Conservation (phyloP, 2,888 invertebrate genomes). For the Amphiduros pacificus region DNA sequence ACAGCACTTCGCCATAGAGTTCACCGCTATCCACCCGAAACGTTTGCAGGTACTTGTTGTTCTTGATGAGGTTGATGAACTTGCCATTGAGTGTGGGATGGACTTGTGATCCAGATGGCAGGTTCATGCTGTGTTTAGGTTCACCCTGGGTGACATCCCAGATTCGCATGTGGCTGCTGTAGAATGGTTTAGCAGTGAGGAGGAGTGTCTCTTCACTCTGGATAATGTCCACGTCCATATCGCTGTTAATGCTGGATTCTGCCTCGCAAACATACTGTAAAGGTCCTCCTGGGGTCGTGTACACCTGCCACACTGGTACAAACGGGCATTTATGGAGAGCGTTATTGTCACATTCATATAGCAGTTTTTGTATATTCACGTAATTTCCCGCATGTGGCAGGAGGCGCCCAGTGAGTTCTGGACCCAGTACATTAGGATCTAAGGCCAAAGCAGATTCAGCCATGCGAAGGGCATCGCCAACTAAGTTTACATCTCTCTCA, state of each 20-base stretch:
- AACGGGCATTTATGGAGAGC: constrained; percentile 40
- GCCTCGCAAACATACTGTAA: constrained; percentile 48
- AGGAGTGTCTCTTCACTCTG: constrained; percentile 42
- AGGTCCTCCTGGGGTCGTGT: constrained; percentile 49
- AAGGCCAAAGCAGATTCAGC: constrained; percentile 77
- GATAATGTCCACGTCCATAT: constrained; percentile 42
- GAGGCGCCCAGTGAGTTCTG: constrained; percentile 22
- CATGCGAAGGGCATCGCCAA: constrained; percentile 88
- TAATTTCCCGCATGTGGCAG: constrained; percentile 34
- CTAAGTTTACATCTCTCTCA: constrained; percentile 81
- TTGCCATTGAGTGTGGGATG: constrained; percentile 41
- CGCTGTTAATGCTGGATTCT: constrained; percentile 30
- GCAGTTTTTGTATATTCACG: constrained; percentile 34
- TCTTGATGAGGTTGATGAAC: constrained; percentile 41
- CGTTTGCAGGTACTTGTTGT: constrained; percentile 36
- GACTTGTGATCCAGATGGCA: constrained; percentile 37
- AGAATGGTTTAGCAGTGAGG: constrained; percentile 41
- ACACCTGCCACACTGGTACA: constrained; percentile 49
- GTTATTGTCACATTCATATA: constrained; percentile 43
- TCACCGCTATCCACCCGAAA: constrained; percentile 44
- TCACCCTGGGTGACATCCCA: constrained; percentile 49
- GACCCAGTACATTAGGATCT: constrained; percentile 20
- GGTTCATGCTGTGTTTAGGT: constrained; percentile 41
- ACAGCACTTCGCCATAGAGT: constrained; percentile 39
- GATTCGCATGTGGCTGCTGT: constrained; percentile 37